A percentile compares a stretch with the other conserved stretches of the same genome.
Evolutionary conservation across 2,888 invertebrate species (phyloP).

Genomic region (Luperina nickerlii): DNA sequence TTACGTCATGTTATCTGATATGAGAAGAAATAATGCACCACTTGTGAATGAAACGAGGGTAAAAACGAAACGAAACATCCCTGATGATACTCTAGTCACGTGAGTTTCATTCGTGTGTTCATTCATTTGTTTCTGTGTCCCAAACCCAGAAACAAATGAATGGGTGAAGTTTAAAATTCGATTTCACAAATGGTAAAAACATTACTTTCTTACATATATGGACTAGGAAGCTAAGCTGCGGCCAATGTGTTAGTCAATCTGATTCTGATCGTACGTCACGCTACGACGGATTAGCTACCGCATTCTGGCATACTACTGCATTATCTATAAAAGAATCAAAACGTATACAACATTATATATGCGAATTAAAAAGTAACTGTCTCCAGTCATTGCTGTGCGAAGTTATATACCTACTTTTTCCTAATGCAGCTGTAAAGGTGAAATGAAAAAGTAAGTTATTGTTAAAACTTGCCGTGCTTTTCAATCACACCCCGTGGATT

Average conservation of each 20-base stretch:
- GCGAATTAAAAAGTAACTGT: constrained; percentile 31
- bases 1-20: neutral
- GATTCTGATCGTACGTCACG: constrained; percentile 40
- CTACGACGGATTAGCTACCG: constrained; percentile 34
- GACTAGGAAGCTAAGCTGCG: constrained; percentile 33
- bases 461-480: neutral
- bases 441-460: neutral
- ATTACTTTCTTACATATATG: neutral
- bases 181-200: neutral
- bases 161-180: neutral
- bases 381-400: constrained; percentile 29
- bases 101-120: neutral
- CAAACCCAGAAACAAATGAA: neutral
- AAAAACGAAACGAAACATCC: neutral
- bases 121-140: constrained; percentile 12
- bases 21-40: neutral
- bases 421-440: neutral
- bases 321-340: constrained; percentile 27
- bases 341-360: neutral
- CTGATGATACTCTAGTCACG: neutral
- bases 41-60: neutral
- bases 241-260: constrained; percentile 15
- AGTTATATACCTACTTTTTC: constrained; percentile 1
- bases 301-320: constrained; percentile 25
- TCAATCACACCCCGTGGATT: neutral